Evolutionary conservation across 35 echinoderm and acorn worm genomes (phyloP).

Genomic region (Heliocidaris erythrogramma): DNA sequence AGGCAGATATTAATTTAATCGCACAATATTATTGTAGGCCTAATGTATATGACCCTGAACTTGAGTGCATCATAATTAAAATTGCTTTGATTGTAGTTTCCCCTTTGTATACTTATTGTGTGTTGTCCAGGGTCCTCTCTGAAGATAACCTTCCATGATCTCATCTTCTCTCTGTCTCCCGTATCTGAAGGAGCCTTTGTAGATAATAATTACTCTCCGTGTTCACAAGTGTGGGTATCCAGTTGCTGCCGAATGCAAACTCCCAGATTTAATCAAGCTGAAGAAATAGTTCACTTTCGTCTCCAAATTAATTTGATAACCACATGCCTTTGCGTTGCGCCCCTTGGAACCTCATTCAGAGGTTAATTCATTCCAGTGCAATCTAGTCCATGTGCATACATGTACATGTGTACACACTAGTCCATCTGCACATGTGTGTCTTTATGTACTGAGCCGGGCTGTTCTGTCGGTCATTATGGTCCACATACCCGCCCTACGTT

Average conservation of each 20-base stretch:
- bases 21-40: background rate
- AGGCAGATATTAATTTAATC: background rate
- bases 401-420: background rate
- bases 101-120: background rate
- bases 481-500: background rate
- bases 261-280: constrained; percentile 20
- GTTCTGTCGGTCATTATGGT: background rate
- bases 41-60: background rate
- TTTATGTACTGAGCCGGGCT: background rate
- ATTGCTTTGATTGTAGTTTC: background rate
- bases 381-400: background rate
- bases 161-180: background rate
- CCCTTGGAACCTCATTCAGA: background rate
- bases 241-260: background rate
- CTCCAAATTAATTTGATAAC: constrained; percentile 44
- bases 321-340: background rate
- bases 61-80: background rate
- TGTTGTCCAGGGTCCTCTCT: background rate
- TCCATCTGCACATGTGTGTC: background rate
- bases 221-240: background rate
- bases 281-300: constrained; percentile 33
- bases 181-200: background rate
- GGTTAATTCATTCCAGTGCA: background rate
- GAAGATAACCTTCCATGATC: background rate
- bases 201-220: background rate